Evolutionary conservation across 2,888 invertebrate species (phyloP).

Genomic region (Sclerodermus sp.): DNA sequence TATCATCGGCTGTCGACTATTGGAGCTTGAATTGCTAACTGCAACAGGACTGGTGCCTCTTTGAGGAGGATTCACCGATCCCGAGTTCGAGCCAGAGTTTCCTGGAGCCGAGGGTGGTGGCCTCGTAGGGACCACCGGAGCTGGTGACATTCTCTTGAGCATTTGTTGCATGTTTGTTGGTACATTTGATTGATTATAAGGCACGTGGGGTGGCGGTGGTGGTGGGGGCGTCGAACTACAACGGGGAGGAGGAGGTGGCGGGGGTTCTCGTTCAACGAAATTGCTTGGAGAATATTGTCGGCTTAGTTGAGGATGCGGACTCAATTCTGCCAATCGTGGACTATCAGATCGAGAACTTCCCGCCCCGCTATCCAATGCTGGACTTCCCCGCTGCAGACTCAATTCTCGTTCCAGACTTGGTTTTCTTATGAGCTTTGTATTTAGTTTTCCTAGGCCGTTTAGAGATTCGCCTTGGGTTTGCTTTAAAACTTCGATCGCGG

Average conservation of each 20-base stretch:
- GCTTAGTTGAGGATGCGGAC: constrained; percentile 68
- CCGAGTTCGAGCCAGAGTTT: constrained; percentile 44
- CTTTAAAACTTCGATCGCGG: constrained; percentile 69
- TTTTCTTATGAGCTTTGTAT: constrained; percentile 78
- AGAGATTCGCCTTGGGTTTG: constrained; percentile 66
- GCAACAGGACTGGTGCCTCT: constrained; percentile 76
- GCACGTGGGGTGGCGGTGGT: constrained; percentile 62
- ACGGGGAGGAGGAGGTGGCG: constrained; percentile 75
- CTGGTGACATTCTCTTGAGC: constrained; percentile 77
- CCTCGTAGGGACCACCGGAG: constrained; percentile 69
- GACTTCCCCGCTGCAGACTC: constrained; percentile 77
- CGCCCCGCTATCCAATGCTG: constrained; percentile 84
- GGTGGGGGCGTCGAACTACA: constrained; percentile 71
- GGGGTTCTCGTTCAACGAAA: constrained; percentile 61
- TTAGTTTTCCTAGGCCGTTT: constrained; percentile 61
- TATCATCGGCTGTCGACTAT: constrained; percentile 74
- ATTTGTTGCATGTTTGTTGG: constrained; percentile 71
- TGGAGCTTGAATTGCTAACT: constrained; percentile 54
- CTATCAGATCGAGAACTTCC: constrained; percentile 89
- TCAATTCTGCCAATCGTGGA: constrained; percentile 70
- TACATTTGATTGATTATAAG: constrained; percentile 61
- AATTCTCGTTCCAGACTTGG: constrained; percentile 86
- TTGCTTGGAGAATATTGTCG: constrained; percentile 74
- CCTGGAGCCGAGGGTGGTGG: constrained; percentile 67
- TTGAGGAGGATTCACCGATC: constrained; percentile 61